Conservation (phyloP, 1,140 invertebrate genomes). For the Globodera rostochiensis region DNA sequence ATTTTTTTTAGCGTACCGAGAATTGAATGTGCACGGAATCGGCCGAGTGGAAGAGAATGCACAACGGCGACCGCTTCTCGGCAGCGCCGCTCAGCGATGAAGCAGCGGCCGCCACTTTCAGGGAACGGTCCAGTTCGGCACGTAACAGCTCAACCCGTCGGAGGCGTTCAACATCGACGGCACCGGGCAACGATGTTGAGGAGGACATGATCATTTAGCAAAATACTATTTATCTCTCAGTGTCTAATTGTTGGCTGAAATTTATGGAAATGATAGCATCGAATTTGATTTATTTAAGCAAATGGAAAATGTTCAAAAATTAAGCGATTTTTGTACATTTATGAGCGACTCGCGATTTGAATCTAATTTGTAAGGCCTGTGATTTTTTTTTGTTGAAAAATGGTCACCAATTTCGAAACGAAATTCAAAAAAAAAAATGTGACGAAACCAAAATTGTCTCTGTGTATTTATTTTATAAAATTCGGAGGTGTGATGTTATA, state of each 20-base stretch:
- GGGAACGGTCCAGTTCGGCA: conserved; percentile 17
- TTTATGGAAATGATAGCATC: too few species aligned
- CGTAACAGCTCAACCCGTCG: conserved; percentile 18
- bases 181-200: background rate
- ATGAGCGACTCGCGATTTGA: too few species aligned
- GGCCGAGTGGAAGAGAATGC: conserved; percentile 9
- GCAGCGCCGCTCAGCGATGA: background rate
- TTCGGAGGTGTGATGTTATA: too few species aligned
- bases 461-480: too few species aligned
- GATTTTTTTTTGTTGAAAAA: too few species aligned
- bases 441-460: too few species aligned
- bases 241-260: background rate
- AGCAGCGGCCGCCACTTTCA: conserved; percentile 6
- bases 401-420: too few species aligned
- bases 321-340: too few species aligned
- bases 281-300: too few species aligned
- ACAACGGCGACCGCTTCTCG: conserved; percentile 7
- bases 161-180: conserved; percentile 4
- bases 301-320: too few species aligned
- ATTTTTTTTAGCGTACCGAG: conserved; percentile 5
- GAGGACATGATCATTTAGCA: conserved; percentile 6
- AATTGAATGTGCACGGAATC: conserved; percentile 20
- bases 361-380: too few species aligned
- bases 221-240: background rate
- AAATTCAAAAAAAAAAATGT: too few species aligned